Base-by-base conservation (phyloP, 2,888 invertebrate species). In the Andrena bucephala region DNA sequence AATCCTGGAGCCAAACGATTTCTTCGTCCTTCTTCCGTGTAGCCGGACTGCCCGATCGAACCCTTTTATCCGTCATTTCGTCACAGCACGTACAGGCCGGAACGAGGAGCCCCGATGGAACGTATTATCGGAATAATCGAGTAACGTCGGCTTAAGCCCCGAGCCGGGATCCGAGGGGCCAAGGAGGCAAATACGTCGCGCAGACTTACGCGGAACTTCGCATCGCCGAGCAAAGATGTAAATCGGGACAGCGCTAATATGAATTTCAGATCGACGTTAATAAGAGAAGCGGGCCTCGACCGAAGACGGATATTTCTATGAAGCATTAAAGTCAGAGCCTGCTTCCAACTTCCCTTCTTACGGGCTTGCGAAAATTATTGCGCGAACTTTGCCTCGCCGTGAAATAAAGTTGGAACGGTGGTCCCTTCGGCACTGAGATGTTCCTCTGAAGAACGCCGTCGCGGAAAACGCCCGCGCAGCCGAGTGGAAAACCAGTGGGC, bases 21-120 rank as follows among this genome's bases (percentile, higher is more conserved):
- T 88, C 86, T 87, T 88, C 87, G 87, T 88, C 77, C 86, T 78
- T 85, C 85, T 81, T 81, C 77, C 88, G 77, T 5, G 42, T 77
- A 72, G 68, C 74, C 67, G 59, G 74, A 70, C 72, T 16, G 81
- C 10, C 31, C 20, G 20, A 81, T 27, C 68, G 78, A 42, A 83
- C 77, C 81, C 80, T 67, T 75, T 86, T 81, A 79, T 80, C 72
- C 84, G 79, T 77, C 69, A 63, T 70, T 84, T 83, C 87, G 82
- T 82, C 87, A 71, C 81, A 74, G 63, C 67, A 50, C 78, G 75
- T 77, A 48, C 59, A 42, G 54, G 24, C 72, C 65, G 66, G 52
- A 67, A 65, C 63, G 69, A 48, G 54, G 63, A 54, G 63, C 66
- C 50, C 74, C 59, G 71, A 62, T 62, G 54, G 69, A 78, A 72